These are phyloP conservation scores for Channallabes apus DNA, from an alignment of 2,797 vertebrate genomes.

Conservation along the genomic window DNA sequence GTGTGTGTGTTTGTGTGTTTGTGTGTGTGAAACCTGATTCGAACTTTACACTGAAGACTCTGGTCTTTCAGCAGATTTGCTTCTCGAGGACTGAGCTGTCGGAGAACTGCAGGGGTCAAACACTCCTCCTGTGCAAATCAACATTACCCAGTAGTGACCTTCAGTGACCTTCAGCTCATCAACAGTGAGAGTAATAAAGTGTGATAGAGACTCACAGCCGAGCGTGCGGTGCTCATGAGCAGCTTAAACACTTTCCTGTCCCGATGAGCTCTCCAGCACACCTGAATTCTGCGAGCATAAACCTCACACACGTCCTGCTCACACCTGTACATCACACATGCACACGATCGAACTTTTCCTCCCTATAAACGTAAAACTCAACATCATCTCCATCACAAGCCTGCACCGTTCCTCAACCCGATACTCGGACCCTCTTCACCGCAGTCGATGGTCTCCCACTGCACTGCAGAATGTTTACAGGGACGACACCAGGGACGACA, in stretches of 20 bases:
- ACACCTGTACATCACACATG: background rate
- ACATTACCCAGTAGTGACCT: background rate
- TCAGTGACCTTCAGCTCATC: background rate
- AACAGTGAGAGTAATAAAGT: background rate
- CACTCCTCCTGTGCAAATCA: background rate
- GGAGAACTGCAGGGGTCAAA: slow-evolving; percentile 65
- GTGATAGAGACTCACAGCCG: background rate
- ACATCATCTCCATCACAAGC: too few relatives aligned
- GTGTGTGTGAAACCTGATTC: slow-evolving; percentile 60
- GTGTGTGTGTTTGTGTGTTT: background rate
- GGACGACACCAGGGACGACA: too few relatives aligned
- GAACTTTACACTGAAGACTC: slow-evolving; percentile 68
- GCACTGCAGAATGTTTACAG: too few relatives aligned
- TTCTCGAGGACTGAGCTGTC: slow-evolving; percentile 70
- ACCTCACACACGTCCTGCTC: background rate
- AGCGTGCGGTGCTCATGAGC: background rate
- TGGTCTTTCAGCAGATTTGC: slow-evolving; percentile 71
- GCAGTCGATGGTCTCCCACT: too few relatives aligned
- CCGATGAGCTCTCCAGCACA: slow-evolving; percentile 61
- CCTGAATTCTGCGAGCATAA: background rate
- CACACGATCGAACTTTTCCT: background rate
- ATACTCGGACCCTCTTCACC: too few relatives aligned
- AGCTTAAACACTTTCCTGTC: slow-evolving; percentile 56
- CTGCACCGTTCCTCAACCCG: too few relatives aligned
- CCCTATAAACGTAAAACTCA: too few relatives aligned